phyloP scores from a whole-genome alignment of 2,113 vertebrate genomes.

The Hippolais icterina region DNA sequence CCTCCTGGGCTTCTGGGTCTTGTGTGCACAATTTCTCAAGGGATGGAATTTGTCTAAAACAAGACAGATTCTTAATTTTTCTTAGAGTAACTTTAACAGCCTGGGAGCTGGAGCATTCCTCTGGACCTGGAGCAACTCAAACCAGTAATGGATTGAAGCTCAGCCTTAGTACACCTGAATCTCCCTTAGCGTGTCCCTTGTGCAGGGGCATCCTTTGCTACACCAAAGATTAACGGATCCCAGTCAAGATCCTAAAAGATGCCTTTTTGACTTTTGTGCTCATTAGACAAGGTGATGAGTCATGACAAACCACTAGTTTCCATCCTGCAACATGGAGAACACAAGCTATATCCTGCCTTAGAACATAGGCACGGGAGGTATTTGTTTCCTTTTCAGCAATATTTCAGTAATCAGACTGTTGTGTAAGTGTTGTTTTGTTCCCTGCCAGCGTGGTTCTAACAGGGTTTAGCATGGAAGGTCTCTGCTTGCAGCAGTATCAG shows the following conservation, averaged over 20 bases:
- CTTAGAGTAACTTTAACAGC: not conserved
- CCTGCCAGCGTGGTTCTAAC: accelerated
- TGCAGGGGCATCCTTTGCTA: not conserved
- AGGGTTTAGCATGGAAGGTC: not conserved
- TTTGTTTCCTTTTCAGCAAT: not conserved
- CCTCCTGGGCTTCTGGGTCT: not conserved
- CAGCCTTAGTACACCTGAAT: not conserved
- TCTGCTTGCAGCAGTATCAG: not conserved
- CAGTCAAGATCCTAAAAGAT: not conserved
- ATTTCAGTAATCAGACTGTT: not conserved
- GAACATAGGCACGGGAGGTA: not conserved
- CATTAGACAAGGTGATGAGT: not conserved
- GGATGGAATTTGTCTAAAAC: not conserved
- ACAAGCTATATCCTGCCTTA: not conserved
- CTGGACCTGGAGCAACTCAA: accelerated
- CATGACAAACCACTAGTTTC: not conserved
- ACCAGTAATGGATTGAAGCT: not conserved
- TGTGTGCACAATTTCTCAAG: not conserved
- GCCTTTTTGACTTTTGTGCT: not conserved
- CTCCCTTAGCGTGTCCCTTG: not conserved
- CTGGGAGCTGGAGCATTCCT: not conserved
- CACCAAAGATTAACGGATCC: not conserved
- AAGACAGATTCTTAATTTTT: not conserved
- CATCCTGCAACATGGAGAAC: not conserved
- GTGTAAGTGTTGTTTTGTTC: not conserved